Evolutionary conservation across 1,140 invertebrate genomes (phyloP).

Genomic region (Schlechtendalia chinensis): DNA sequence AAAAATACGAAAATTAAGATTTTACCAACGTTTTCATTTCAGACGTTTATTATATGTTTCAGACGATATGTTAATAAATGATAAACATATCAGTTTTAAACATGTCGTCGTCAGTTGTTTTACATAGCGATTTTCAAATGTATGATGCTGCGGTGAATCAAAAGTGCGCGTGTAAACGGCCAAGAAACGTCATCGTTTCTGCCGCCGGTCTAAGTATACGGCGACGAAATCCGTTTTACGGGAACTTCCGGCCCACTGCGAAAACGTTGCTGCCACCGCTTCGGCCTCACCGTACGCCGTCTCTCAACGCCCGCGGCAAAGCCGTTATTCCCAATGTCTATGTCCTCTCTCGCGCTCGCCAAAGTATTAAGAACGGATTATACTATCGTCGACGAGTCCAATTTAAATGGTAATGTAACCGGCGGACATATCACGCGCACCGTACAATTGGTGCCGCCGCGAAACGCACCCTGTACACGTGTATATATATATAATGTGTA

Average conservation of each 20-base stretch:
- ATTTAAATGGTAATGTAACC: constrained; percentile 41
- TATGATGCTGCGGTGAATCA: too few relatives aligned
- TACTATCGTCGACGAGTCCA: neutral
- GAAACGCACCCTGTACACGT: neutral
- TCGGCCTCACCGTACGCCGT: neutral
- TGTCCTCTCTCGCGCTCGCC: neutral
- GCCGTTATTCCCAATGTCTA: neutral
- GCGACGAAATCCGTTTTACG: constrained; percentile 3
- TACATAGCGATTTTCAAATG: too few relatives aligned
- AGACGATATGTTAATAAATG: too few relatives aligned
- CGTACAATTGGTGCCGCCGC: neutral
- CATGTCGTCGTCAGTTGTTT: too few relatives aligned
- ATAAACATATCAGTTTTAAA: too few relatives aligned
- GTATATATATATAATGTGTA: neutral
- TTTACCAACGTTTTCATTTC: too few relatives aligned
- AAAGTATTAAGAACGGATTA: constrained; percentile 40
- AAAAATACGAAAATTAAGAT: too few relatives aligned
- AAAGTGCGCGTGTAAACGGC: neutral
- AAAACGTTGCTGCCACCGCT: neutral
- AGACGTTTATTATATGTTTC: too few relatives aligned
- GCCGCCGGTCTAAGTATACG: neutral
- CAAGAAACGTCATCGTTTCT: neutral
- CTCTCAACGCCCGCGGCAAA: neutral
- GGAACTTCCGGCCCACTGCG: constrained; percentile 12
- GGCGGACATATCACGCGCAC: neutral